These are phyloP conservation scores for Capromys pilorides DNA, from an alignment of 2,797 vertebrate species.

Conservation along the genomic window DNA sequence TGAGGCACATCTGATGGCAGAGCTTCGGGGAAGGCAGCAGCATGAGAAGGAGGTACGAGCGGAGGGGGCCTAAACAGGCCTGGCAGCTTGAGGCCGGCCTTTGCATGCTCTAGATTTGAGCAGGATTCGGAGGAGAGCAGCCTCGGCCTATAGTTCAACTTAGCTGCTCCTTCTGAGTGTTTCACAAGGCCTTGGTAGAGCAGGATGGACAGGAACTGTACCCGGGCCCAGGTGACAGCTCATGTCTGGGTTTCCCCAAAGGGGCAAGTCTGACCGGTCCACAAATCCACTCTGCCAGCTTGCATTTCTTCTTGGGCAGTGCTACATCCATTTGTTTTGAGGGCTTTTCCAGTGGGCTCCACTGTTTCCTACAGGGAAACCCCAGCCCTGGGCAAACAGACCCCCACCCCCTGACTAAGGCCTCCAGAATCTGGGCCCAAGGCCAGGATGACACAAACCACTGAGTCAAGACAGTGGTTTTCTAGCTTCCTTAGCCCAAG, in stretches of 20 bases:
- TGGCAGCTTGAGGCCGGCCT: not conserved
- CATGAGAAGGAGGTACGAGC: not conserved
- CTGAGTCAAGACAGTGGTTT: slow-evolving; percentile 73
- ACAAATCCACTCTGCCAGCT: slow-evolving; percentile 24
- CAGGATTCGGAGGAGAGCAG: not conserved
- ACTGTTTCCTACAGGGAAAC: slow-evolving; percentile 68
- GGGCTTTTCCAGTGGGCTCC: slow-evolving; percentile 35
- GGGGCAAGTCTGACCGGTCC: slow-evolving; percentile 12
- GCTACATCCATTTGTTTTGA: slow-evolving; percentile 10
- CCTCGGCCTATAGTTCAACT: not conserved
- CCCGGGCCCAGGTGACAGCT: slow-evolving; percentile 62
- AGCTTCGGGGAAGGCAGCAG: too few species aligned
- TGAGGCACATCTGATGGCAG: not conserved
- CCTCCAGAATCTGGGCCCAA: slow-evolving; percentile 73
- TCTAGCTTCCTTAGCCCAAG: slow-evolving; percentile 52
- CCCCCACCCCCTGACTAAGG: slow-evolving; percentile 75
- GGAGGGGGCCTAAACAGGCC: not conserved
- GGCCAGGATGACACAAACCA: slow-evolving; percentile 64
- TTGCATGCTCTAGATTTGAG: not conserved
- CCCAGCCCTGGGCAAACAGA: slow-evolving; percentile 61
- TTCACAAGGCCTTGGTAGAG: not conserved
- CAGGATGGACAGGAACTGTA: slow-evolving; percentile 45
- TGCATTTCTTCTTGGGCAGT: slow-evolving; percentile 13
- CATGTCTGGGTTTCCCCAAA: slow-evolving; percentile 70
- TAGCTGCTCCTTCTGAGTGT: not conserved